phyloP scores from a whole-genome alignment of 2,888 invertebrate genomes.

The Thyatira batis region DNA sequence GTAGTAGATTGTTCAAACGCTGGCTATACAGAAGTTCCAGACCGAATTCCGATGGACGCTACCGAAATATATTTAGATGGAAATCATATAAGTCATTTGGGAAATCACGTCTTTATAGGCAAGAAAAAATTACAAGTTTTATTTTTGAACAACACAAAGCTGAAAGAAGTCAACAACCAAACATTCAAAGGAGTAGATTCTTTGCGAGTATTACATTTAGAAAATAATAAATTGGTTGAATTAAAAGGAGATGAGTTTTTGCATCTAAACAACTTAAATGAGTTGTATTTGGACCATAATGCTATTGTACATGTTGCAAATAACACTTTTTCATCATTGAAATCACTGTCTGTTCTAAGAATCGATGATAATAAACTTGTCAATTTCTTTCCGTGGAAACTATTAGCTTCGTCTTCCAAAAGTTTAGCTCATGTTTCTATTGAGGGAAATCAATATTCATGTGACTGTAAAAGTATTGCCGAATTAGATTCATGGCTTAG shows the following conservation, averaged over 20 bases:
- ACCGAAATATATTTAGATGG: constrained; percentile 94
- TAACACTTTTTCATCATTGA: constrained; percentile 89
- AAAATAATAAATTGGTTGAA: constrained; percentile 88
- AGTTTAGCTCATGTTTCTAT: constrained; percentile 86
- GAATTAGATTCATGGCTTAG: constrained; percentile 87
- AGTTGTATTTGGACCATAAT: constrained; percentile 91
- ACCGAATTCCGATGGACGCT: constrained; percentile 93
- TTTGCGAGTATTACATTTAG: constrained; percentile 88
- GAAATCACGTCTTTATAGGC: constrained; percentile 92
- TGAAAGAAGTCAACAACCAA: constrained; percentile 88
- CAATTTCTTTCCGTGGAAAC: constrained; percentile 88
- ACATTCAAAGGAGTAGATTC: constrained; percentile 91
- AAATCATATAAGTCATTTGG: constrained; percentile 88
- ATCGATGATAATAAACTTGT: constrained; percentile 90
- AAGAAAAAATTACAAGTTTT: constrained; percentile 90
- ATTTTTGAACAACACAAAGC: constrained; percentile 89
- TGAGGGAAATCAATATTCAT: constrained; percentile 91
- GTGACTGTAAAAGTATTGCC: constrained; percentile 89
- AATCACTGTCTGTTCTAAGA: constrained; percentile 86
- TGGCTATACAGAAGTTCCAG: constrained; percentile 87
- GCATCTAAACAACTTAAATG: constrained; percentile 87
- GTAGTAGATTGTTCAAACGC: constrained; percentile 91
- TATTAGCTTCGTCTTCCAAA: constrained; percentile 84
- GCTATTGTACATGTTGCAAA: constrained; percentile 88
- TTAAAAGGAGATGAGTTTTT: constrained; percentile 91